phyloP scores from a whole-genome alignment of 2,888 invertebrate genomes.

The Caradrina kadenii region DNA sequence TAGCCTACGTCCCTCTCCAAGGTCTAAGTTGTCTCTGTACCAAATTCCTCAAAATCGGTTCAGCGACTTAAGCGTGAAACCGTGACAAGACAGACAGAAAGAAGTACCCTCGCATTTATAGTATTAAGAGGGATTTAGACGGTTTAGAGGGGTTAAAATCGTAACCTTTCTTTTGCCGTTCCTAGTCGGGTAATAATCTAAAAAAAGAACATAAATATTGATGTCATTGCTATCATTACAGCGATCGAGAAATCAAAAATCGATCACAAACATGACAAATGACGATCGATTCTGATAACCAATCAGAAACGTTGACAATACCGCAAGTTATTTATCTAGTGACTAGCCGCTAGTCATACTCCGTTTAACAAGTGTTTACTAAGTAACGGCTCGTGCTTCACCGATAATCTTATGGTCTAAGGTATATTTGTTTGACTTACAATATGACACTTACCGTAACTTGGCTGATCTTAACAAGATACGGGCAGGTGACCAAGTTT shows the following conservation, averaged over 20 bases:
- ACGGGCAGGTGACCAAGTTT: constrained; percentile 38
- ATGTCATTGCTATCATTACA: neutral
- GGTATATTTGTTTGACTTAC: constrained; percentile 74
- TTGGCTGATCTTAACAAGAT: constrained; percentile 73
- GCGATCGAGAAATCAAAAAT: constrained; percentile 12
- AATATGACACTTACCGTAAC: constrained; percentile 76
- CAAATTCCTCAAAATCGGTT: too few species aligned
- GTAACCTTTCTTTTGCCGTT: too few species aligned
- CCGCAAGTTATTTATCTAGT: constrained; percentile 7
- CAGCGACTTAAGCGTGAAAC: too few species aligned
- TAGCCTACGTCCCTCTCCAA: too few species aligned
- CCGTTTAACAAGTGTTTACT: constrained; percentile 47
- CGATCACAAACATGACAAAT: constrained; percentile 27
- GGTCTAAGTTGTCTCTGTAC: too few species aligned
- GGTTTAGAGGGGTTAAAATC: too few species aligned
- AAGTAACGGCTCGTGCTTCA: constrained; percentile 61
- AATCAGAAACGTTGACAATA: constrained; percentile 27
- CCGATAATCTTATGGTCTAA: constrained; percentile 53
- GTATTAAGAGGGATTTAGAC: too few species aligned
- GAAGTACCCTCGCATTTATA: too few species aligned
- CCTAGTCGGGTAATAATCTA: too few species aligned
- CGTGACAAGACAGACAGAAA: too few species aligned
- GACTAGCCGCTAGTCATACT: constrained; percentile 17
- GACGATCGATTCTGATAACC: constrained; percentile 11
- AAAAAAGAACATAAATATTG: too few species aligned